Base-by-base conservation (phyloP, 2,888 invertebrate species). In the Cryptocephalus moraei region DNA sequence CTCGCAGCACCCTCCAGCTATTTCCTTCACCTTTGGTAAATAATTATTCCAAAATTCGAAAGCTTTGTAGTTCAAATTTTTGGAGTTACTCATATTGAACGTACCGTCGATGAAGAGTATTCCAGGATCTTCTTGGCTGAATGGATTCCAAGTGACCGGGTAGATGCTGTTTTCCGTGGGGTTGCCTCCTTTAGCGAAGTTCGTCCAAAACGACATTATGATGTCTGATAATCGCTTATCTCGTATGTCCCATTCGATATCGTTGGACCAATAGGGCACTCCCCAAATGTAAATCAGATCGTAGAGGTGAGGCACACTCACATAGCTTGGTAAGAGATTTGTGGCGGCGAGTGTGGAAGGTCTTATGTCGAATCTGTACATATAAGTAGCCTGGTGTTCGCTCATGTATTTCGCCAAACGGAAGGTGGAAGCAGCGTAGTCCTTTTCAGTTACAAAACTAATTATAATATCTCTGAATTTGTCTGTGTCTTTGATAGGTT, bases 1-100 rank as follows among this genome's bases (percentile, higher is more conserved):
- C 63, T 86, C 85, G 61, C 89, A 90, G 63, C 89, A 89, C 60
- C 81, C 80, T 4, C 79, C 80, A 1, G 86, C 82, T 51, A 84
- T 80, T 59, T 80, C 78, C 9, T 86, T 70, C 38, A 89, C 80
- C 68, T 78, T 82, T 0, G 89, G 89, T 64, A 86, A 90, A 65
- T 87, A 87, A 51, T 84, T 81, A 57, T 87, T 86, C 90, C 90
- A 90, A 70, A 90, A 90, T 52, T 83, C 81, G 53, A 88, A 79
- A 14, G 85, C 81, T 61, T 83, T 84, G 61, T 86, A 86, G 68
- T 88, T 84, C 32, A 88, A 74, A 32, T 74, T 77, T 2, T 73
- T 73, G 0, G 78, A 67, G 56, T 82, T 79, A 57, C 82, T 84
- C 81, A 88, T 87, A 51, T 84, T 82, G 60, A 88, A 86, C 58